Conservation (phyloP, 92 coral and sea anemone species). For the Epizoanthus illoricatus region DNA sequence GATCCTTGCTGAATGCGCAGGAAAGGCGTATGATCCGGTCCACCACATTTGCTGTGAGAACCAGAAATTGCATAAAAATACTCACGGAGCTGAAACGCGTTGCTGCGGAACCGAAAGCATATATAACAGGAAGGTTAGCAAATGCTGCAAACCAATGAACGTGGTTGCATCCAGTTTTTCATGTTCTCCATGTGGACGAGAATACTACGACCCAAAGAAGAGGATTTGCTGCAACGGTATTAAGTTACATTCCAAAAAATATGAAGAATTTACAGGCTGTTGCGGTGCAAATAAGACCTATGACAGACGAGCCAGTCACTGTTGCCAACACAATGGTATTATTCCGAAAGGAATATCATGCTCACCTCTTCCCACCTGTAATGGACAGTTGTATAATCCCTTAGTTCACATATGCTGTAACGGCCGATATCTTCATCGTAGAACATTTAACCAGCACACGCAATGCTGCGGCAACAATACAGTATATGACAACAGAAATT, state of each 20-base stretch:
- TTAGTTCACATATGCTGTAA: slow-evolving; percentile 5
- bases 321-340: neutral
- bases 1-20: neutral
- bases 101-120: neutral
- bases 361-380: neutral
- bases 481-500: neutral
- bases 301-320: neutral
- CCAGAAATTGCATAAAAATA: neutral
- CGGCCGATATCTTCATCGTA: slow-evolving; percentile 8
- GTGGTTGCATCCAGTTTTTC: neutral
- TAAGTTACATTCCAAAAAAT: neutral
- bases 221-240: neutral
- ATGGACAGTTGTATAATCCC: slow-evolving; percentile 16
- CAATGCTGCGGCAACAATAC: neutral
- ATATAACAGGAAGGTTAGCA: neutral
- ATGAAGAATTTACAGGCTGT: neutral
- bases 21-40: neutral
- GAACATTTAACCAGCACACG: slow-evolving; percentile 15
- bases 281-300: slow-evolving; percentile 12
- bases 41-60: slow-evolving; percentile 4
- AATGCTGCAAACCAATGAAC: neutral
- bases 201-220: neutral
- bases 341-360: neutral
- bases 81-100: neutral
- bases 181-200: neutral